Conservation (phyloP, 2,888 invertebrate species). For the Cephus runcator region DNA sequence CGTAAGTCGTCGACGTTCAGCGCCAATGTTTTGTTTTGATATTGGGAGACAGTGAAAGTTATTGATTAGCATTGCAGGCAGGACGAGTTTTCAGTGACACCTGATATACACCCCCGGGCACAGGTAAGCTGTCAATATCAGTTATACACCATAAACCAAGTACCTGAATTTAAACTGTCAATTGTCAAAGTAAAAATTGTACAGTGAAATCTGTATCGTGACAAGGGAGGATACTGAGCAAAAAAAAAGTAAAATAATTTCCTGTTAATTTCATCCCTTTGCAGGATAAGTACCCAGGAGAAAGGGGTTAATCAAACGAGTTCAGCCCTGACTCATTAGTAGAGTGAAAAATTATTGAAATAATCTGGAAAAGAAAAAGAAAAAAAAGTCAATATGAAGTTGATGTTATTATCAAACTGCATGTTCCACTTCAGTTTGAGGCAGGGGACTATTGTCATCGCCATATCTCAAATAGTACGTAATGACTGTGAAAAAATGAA, state of each 20-base stretch:
- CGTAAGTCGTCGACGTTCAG: not conserved
- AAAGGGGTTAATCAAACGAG: not conserved
- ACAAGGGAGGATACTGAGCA: not conserved
- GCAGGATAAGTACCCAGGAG: not conserved
- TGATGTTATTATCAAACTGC: constrained; percentile 54
- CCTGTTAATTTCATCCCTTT: not conserved
- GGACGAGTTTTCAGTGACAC: not conserved
- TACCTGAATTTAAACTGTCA: not conserved
- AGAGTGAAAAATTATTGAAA: constrained; percentile 36
- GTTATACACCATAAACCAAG: not conserved
- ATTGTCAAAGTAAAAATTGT: not conserved
- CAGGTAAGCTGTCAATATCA: not conserved
- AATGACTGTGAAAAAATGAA: not conserved
- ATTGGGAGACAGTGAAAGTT: constrained; percentile 7
- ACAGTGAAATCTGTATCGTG: not conserved
- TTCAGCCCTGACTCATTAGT: not conserved
- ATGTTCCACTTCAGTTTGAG: constrained; percentile 60
- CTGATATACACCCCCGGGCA: not conserved
- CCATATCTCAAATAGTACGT: constrained; percentile 63
- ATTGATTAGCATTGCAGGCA: not conserved
- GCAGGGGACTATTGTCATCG: constrained; percentile 64
- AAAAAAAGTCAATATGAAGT: constrained; percentile 45
- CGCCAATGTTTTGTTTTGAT: not conserved
- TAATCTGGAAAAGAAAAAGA: constrained; percentile 19
- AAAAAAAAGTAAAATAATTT: not conserved